A percentile compares a stretch with the other conserved stretches of the same genome.
These are phyloP conservation scores for Anguilla rostrata DNA, from an alignment of 2,113 vertebrate genomes.

Conservation along the genomic window DNA sequence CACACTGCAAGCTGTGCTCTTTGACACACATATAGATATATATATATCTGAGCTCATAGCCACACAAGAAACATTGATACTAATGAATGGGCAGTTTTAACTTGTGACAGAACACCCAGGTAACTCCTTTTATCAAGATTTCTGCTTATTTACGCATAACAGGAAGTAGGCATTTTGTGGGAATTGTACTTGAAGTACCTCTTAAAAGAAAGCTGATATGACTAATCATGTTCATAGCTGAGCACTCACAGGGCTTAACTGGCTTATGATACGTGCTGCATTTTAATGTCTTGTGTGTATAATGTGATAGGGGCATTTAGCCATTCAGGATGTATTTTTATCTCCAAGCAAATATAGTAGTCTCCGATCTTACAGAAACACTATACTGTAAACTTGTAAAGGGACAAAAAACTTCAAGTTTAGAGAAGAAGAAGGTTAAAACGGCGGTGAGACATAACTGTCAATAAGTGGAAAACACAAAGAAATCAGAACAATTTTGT, in stretches of 20 bases:
- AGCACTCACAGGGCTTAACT: background rate
- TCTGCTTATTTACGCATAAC: constrained; percentile 16
- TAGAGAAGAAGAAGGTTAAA: background rate
- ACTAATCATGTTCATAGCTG: background rate
- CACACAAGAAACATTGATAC: background rate
- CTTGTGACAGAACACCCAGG: background rate
- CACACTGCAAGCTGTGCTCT: background rate
- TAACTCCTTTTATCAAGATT: background rate
- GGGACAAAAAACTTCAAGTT: background rate
- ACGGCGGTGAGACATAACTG: background rate
- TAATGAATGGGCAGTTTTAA: background rate
- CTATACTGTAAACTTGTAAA: background rate
- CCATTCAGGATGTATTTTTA: background rate
- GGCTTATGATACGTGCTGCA: background rate
- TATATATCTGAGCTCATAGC: background rate
- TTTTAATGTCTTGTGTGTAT: background rate
- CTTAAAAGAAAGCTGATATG: constrained; percentile 1
- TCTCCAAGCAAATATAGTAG: background rate
- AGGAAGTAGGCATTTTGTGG: constrained; percentile 18
- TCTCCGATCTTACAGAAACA: background rate
- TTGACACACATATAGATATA: background rate
- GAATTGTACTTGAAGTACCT: background rate
- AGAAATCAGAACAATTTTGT: constrained; percentile 17
- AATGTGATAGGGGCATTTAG: background rate
- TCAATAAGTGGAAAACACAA: background rate